Evolutionary conservation across 2,888 invertebrate species (phyloP), one percentile per base, ranked within the genome.

Genomic region (Orchestes rusci): DNA sequence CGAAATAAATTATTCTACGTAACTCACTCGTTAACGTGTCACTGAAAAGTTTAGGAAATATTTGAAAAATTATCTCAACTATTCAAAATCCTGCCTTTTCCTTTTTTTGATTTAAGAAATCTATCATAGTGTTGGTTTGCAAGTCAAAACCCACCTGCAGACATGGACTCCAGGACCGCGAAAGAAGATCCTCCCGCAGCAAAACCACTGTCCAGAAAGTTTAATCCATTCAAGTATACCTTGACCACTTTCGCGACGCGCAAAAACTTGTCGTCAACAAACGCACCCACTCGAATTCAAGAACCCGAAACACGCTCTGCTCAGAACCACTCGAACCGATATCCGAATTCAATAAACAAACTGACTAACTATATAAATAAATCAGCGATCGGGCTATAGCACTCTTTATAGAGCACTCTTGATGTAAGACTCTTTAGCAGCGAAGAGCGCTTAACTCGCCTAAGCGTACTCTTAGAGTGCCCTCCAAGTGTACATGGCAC

Each of bases 301-400:
- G 60, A 58, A 62, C 56, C 64, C 63, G 61, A 44, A 51, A 43
- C 45, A 58, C 63, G 59, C 63, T 63, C 62, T 56, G 49, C 53
- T 53, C 52, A 51, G 51, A 48, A 50, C 56, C 65, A 64, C 61
- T 61, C 60, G 61, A 65, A 62, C 60, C 64, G 62, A 65, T 66
- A 65, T 60, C 66, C 67, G 66, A 67, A 68, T 69, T 68, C 69
- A 68, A 68, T 68, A 69, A 69, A 69, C 68, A 69, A 69, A 69
- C 69, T 66, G 68, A 66, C 69, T 68, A 68, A 69, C 69, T 69
- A 68, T 68, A 69, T 68, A 69, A 69, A 69, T 69, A 69, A 69
- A 69, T 69, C 69, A 69, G 67, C 61, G 68, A 69, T 69, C 69
- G 68, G 65, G 68, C 66, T 66, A 66, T 68, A 66, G 57, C 56